A percentile compares a stretch with the other conserved stretches of the same genome.
Conservation (phyloP, 2,797 vertebrate species). For the Acrossocheilus fasciatus region DNA sequence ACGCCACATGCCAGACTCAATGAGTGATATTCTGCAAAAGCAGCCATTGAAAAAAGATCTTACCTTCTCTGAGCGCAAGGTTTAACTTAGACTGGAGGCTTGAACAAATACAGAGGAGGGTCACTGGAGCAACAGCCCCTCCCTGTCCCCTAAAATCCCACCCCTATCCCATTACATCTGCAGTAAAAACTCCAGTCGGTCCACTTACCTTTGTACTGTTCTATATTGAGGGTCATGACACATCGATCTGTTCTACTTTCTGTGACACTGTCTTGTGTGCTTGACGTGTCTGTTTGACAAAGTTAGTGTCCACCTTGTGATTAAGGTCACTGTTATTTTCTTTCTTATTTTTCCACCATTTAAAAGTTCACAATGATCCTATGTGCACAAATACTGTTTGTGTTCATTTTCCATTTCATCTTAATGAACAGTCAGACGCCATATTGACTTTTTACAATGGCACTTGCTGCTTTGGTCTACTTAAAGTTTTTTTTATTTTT, state of each 20-base stretch:
- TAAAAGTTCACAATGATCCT: neutral
- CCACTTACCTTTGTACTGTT: neutral
- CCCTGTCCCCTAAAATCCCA: neutral
- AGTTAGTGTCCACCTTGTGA: neutral
- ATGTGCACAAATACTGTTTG: neutral
- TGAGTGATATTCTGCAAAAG: neutral
- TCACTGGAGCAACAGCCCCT: constrained; percentile 24
- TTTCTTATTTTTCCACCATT: neutral
- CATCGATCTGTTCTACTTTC: neutral
- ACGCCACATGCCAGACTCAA: neutral
- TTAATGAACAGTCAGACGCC: neutral
- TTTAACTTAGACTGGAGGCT: neutral
- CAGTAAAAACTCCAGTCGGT: neutral
- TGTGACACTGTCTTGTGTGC: neutral
- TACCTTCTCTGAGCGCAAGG: constrained; percentile 3
- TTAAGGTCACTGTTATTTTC: neutral
- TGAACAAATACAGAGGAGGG: constrained; percentile 34
- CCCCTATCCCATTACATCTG: neutral
- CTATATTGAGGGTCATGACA: constrained; percentile 4
- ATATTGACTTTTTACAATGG: neutral
- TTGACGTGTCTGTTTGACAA: neutral
- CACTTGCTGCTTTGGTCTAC: neutral
- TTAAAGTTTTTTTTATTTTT: neutral
- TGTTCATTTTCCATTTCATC: neutral
- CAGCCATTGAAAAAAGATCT: constrained; percentile 31